These are phyloP conservation scores for Dendrocopos noguchii DNA, from an alignment of 2,113 vertebrate species.

Conservation along the genomic window DNA sequence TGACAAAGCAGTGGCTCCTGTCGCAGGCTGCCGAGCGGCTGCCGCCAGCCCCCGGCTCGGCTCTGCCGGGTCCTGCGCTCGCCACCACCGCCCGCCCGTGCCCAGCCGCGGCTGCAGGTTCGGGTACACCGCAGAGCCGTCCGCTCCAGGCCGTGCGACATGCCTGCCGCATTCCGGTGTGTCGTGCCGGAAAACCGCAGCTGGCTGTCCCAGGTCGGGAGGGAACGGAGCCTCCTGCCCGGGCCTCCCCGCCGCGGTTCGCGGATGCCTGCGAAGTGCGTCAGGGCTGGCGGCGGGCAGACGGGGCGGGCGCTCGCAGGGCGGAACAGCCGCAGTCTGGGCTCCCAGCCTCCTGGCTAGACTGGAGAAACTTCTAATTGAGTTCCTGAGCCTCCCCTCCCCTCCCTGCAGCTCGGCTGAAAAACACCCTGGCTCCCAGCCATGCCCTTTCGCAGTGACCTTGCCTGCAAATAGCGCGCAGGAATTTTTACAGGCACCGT, in stretches of 20 bases:
- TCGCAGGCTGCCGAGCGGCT: not conserved
- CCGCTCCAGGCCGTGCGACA: not conserved
- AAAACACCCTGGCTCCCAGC: conserved; percentile 77
- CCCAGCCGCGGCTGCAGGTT: too few relatives aligned
- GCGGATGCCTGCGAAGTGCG: conserved; percentile 89
- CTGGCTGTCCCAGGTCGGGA: not conserved
- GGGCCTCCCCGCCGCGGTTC: conserved; percentile 77
- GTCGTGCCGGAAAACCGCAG: not conserved
- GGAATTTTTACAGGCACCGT: conserved; percentile 69
- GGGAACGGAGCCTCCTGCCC: not conserved
- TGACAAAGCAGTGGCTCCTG: not conserved
- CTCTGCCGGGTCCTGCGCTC: not conserved
- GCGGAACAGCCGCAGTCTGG: conserved; percentile 89
- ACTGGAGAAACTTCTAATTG: conserved; percentile 95
- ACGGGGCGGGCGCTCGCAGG: conserved; percentile 59
- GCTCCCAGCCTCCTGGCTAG: conserved; percentile 91
- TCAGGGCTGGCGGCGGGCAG: conserved; percentile 84
- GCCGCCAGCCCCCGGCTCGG: not conserved
- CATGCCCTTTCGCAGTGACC: conserved; percentile 83
- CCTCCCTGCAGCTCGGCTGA: conserved; percentile 83
- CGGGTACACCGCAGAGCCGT: not conserved
- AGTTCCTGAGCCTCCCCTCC: conserved; percentile 85
- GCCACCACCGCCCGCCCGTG: not conserved
- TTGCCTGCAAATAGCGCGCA: conserved; percentile 83
- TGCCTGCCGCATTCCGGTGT: not conserved